Percentiles rank a stretch among this genome's conserved stretches.
phyloP scores from a whole-genome alignment of 2,797 vertebrate species.

The Buphagus erythrorhynchus region DNA sequence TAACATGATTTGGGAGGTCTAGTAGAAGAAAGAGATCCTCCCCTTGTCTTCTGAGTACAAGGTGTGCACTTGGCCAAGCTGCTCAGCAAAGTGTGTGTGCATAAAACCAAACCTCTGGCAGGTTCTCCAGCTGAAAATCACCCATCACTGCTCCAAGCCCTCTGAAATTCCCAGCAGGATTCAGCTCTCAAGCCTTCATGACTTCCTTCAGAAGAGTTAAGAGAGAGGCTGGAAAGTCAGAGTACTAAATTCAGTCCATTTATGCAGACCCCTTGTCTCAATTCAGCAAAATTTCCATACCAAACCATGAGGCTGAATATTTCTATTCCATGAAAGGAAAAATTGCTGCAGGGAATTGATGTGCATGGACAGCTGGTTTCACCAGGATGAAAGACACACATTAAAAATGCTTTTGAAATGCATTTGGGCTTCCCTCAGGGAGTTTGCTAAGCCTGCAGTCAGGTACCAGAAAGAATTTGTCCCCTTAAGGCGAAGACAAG shows the following conservation, averaged over 20 bases:
- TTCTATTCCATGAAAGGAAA: slow-evolving; percentile 9
- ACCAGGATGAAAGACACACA: slow-evolving; percentile 38
- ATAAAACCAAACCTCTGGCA: background rate
- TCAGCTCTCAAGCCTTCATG: background rate
- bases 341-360: slow-evolving; percentile 23
- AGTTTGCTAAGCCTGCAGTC: slow-evolving; percentile 25
- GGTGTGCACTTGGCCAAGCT: background rate
- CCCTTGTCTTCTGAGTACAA: background rate
- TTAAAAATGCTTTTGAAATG: slow-evolving; percentile 51
- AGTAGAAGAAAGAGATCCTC: background rate
- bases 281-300: slow-evolving; percentile 25
- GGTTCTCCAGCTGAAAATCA: background rate
- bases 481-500: slow-evolving; percentile 11
- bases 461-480: slow-evolving; percentile 47
- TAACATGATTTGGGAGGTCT: background rate
- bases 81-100: background rate
- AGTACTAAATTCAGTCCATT: background rate
- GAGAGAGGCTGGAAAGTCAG: background rate
- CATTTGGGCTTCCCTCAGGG: slow-evolving; percentile 24
- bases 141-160: background rate
- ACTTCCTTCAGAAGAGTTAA: background rate
- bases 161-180: background rate
- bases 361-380: slow-evolving; percentile 50
- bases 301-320: background rate
- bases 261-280: background rate